Conservation (phyloP, 2,888 invertebrate genomes). For the Dicyrtomina minuta region DNA sequence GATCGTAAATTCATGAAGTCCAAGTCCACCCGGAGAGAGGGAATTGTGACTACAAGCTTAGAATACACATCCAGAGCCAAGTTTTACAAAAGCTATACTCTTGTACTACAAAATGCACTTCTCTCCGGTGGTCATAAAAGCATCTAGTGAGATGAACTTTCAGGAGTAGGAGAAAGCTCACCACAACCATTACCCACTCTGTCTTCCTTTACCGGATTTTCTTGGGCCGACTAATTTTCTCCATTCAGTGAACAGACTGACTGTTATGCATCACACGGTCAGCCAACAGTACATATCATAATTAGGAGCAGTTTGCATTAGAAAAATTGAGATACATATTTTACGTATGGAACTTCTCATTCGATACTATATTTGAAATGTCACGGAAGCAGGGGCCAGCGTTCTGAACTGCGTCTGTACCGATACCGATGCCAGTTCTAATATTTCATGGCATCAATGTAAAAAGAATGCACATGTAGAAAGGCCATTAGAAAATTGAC, state of each 20-base stretch:
- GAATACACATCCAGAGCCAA: not conserved
- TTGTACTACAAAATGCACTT: slow-evolving; percentile 9
- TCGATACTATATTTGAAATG: no score
- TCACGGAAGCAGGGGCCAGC: no score
- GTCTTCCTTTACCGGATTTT: slow-evolving; percentile 5
- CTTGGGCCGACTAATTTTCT: slow-evolving; percentile 8
- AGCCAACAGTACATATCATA: not conserved
- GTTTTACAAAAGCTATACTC: not conserved
- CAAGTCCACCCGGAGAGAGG: slow-evolving; percentile 15
- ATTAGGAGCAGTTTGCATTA: not conserved
- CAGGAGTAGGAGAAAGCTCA: slow-evolving; percentile 35
- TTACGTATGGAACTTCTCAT: not conserved
- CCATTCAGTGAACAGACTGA: no score
- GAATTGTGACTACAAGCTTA: not conserved
- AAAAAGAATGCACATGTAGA: no score
- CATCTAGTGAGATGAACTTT: slow-evolving; percentile 24
- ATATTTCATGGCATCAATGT: no score
- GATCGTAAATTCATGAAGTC: slow-evolving; percentile 28
- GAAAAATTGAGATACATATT: not conserved
- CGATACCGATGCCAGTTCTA: no score
- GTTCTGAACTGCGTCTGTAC: no score
- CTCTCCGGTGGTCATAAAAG: slow-evolving; percentile 28
- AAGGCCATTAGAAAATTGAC: no score
- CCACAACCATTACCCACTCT: slow-evolving; percentile 8
- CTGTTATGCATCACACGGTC: no score